Percentiles rank a stretch among this genome's conserved stretches.
phyloP scores from a whole-genome alignment of 2,888 invertebrate genomes.

The Aplocera efformata region DNA sequence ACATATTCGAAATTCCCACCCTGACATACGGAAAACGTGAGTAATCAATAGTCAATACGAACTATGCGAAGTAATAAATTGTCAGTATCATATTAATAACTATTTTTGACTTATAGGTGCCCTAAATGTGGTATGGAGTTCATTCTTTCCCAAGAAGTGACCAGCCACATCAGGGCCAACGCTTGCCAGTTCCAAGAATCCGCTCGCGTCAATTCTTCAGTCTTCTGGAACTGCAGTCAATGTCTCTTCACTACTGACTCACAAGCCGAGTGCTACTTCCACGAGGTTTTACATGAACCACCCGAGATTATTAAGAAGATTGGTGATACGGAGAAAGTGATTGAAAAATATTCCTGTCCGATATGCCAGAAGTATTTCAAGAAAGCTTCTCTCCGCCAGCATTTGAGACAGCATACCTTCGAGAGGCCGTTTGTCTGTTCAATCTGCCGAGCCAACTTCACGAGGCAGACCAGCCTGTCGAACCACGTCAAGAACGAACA shows the following conservation, averaged over 20 bases:
- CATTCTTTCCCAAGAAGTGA: constrained; percentile 86
- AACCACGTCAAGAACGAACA: constrained; percentile 82
- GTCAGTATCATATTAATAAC: too few species aligned
- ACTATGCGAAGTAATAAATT: too few species aligned
- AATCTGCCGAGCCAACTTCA: constrained; percentile 83
- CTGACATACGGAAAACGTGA: constrained; percentile 83
- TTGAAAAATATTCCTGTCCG: constrained; percentile 83
- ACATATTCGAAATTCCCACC: constrained; percentile 82
- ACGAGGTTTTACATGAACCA: constrained; percentile 84
- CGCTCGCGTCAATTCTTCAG: constrained; percentile 38
- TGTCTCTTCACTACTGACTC: constrained; percentile 83
- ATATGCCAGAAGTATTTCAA: constrained; percentile 83
- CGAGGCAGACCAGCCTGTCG: constrained; percentile 82
- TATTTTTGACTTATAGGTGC: constrained; percentile 79
- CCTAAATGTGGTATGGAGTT: constrained; percentile 86
- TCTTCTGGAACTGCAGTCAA: constrained; percentile 79
- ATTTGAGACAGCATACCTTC: constrained; percentile 86
- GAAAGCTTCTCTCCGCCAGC: constrained; percentile 84
- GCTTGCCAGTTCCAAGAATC: constrained; percentile 70
- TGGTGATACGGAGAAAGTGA: constrained; percentile 42
- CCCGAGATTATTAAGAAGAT: constrained; percentile 46
- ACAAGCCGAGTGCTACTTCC: constrained; percentile 86
- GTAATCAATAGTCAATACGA: constrained; percentile 23
- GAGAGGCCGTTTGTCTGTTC: constrained; percentile 86
- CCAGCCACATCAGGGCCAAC: constrained; percentile 84